phyloP scores from a whole-genome alignment of 2,113 vertebrate genomes.

The Balaenoptera acutorostrata region DNA sequence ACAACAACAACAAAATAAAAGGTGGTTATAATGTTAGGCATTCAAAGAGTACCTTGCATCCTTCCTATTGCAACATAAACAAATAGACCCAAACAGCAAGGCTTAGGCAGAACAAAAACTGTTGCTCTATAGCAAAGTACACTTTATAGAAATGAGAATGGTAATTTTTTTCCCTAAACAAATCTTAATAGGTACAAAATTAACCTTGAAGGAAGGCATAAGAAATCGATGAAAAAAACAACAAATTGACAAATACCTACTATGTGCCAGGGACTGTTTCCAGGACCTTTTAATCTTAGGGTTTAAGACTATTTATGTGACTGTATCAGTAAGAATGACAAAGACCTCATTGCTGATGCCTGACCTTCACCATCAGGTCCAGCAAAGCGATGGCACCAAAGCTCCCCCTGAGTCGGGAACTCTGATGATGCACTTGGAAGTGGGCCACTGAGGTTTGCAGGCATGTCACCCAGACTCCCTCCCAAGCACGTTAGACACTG shows the following conservation, averaged over 20 bases:
- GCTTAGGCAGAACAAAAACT: slow-evolving; percentile 41
- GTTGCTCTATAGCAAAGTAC: neutral
- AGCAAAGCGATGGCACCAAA: neutral
- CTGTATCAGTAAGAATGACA: neutral
- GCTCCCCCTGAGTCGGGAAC: neutral
- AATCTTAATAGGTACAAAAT: neutral
- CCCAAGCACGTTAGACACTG: neutral
- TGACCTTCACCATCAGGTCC: neutral
- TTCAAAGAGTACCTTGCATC: neutral
- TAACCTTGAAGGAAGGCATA: neutral
- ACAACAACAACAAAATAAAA: neutral
- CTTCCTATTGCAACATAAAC: slow-evolving; percentile 9
- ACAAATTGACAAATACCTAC: neutral
- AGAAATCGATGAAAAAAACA: neutral
- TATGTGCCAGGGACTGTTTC: neutral
- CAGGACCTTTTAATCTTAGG: neutral
- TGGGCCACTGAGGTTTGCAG: slow-evolving; percentile 17
- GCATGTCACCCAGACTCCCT: accelerated
- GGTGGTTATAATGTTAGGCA: neutral
- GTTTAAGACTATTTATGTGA: neutral
- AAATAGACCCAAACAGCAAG: slow-evolving; percentile 10
- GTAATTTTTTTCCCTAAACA: neutral
- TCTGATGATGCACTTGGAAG: neutral
- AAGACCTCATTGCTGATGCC: neutral
- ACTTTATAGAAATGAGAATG: slow-evolving; percentile 11